Conservation (phyloP, 2,888 invertebrate genomes). For the Aleiodes alternator region DNA sequence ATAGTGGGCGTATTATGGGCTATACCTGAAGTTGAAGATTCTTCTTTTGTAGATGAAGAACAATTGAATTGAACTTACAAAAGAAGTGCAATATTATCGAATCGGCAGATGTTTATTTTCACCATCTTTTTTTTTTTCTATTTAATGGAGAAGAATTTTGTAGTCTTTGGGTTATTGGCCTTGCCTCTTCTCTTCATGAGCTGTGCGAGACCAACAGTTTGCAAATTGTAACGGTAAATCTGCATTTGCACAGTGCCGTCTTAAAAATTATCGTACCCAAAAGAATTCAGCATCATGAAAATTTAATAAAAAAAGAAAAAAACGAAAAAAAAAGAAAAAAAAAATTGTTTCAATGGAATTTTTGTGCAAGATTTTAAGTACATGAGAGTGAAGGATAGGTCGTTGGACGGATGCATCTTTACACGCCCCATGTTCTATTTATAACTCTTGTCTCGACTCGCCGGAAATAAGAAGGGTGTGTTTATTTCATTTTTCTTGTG, state of each 20-base stretch:
- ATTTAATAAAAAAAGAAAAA: background rate
- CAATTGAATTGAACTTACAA: background rate
- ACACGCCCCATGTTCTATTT: conserved; percentile 40
- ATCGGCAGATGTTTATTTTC: conserved; percentile 14
- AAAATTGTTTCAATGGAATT: conserved; percentile 4
- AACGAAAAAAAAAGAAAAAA: background rate
- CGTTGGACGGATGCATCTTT: conserved; percentile 38
- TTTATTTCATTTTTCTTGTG: conserved; percentile 38
- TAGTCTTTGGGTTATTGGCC: conserved; percentile 41
- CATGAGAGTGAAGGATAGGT: conserved; percentile 18
- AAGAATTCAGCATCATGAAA: background rate
- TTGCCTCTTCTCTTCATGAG: conserved; percentile 16
- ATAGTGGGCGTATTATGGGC: no score
- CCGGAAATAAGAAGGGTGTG: conserved; percentile 37
- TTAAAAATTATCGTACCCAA: conserved; percentile 10
- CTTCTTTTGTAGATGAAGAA: background rate
- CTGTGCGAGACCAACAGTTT: conserved; percentile 27
- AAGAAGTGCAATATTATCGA: background rate
- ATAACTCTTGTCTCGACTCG: conserved; percentile 39
- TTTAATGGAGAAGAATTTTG: conserved; percentile 6
- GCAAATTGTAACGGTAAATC: conserved; percentile 27
- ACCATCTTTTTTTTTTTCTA: background rate
- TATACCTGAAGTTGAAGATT: conserved; percentile 13
- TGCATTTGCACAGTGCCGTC: conserved; percentile 21
- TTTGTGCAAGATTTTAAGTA: background rate